Percentiles rank a stretch among this genome's conserved stretches.
Evolutionary conservation across 2,797 vertebrate species (phyloP).

Genomic region (Danio albolineatus): DNA sequence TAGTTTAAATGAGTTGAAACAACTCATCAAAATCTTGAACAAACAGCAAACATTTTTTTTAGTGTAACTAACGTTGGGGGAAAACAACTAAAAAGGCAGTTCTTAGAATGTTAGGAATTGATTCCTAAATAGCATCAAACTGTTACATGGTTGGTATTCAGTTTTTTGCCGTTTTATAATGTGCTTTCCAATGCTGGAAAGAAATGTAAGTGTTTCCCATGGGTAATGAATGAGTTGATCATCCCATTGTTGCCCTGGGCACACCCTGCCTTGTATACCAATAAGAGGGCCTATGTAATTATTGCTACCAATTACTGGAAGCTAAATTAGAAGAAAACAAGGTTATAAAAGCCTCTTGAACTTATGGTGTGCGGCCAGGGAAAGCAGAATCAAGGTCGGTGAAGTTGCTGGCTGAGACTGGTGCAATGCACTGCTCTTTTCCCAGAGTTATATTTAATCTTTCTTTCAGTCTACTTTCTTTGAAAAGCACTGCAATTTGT

Average conservation of each 20-base stretch:
- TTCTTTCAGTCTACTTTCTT: background rate
- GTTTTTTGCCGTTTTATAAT: background rate
- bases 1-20: too few relatives aligned
- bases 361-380: background rate
- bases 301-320: slow-evolving; percentile 30
- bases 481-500: background rate
- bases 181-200: background rate
- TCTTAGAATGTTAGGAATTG: background rate
- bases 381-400: background rate
- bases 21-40: too few relatives aligned
- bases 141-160: background rate
- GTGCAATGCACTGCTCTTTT: background rate
- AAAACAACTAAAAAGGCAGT: background rate
- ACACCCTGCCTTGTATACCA: slow-evolving; percentile 22
- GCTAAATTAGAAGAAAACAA: slow-evolving; percentile 21
- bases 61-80: too few relatives aligned
- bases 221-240: slow-evolving; percentile 25
- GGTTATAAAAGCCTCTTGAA: slow-evolving; percentile 41
- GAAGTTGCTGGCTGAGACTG: background rate
- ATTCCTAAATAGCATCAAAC: background rate
- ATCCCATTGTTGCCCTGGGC: slow-evolving; percentile 22
- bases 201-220: slow-evolving; percentile 18
- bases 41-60: background rate
- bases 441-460: background rate
- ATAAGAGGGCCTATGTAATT: slow-evolving; percentile 29